Conservation (phyloP, 2,797 vertebrate genomes). For the Sebastes taczanowskii region DNA sequence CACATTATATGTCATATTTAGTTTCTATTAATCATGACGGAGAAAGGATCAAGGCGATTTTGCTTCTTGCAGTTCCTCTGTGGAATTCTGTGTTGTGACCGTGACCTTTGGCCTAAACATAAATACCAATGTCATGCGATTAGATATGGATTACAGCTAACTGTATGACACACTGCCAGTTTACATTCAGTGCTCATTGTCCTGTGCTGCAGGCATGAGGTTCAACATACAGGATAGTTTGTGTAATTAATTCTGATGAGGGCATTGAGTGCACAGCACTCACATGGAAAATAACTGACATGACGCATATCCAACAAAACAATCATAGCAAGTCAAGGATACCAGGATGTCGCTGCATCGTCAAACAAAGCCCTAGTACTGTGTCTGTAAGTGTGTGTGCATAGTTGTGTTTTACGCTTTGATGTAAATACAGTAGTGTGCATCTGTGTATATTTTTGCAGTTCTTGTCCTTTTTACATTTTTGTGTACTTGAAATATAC, state of each 20-base stretch:
- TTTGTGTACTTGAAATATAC: neutral
- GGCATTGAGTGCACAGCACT: neutral
- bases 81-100: neutral
- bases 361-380: no score
- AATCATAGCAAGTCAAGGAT: neutral
- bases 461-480: neutral
- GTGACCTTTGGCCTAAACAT: neutral
- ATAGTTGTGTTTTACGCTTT: no score
- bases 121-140: neutral
- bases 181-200: neutral
- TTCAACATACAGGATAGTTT: neutral
- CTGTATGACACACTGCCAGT: neutral
- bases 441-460: neutral
- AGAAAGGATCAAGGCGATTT: constrained; percentile 1
- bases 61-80: neutral
- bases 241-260: neutral
- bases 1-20: neutral
- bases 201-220: neutral
- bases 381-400: no score
- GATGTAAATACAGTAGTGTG: no score
- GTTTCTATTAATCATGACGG: neutral
- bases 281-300: neutral
- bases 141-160: neutral
- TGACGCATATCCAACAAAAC: neutral
- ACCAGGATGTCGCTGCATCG: no score